Percentiles rank a stretch among this genome's conserved stretches.
These are phyloP conservation scores for Trichonephila inaurata DNA, from an alignment of 1,140 invertebrate species.

Conservation along the genomic window DNA sequence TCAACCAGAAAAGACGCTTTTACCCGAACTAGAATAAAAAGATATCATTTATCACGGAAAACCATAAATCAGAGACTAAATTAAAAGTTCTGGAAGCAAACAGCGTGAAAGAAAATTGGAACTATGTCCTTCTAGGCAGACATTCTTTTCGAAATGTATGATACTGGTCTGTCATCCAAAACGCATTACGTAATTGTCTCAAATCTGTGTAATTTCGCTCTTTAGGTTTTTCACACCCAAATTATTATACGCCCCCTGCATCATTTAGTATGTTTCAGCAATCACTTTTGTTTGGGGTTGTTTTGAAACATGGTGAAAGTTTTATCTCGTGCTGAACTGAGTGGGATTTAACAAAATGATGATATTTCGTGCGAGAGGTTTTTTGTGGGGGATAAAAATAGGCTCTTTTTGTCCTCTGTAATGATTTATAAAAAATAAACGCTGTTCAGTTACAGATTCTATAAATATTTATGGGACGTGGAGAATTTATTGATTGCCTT, in stretches of 20 bases:
- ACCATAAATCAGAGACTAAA: conserved; percentile 33
- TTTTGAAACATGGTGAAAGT: neutral
- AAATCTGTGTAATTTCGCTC: conserved; percentile 27
- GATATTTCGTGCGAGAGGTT: neutral
- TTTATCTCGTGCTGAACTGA: neutral
- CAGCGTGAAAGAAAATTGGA: neutral
- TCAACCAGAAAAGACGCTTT: neutral
- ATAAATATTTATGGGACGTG: neutral
- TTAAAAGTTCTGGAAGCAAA: neutral
- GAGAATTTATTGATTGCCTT: neutral
- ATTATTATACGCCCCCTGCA: conserved; percentile 3
- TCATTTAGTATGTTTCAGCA: conserved; percentile 11
- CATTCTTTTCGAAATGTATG: neutral
- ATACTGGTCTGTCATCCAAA: conserved; percentile 13
- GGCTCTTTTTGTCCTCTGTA: neutral
- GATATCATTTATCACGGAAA: conserved; percentile 23
- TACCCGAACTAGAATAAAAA: neutral
- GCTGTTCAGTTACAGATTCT: neutral
- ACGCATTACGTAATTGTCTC: conserved; percentile 26
- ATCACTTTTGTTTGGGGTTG: neutral
- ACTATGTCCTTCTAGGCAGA: conserved; percentile 1
- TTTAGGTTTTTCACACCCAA: conserved; percentile 23
- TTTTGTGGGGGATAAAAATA: neutral
- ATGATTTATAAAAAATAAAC: neutral
- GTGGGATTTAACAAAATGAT: conserved; percentile 20